Conservation (phyloP, 2,797 vertebrate genomes). For the Streptopelia turtur region DNA sequence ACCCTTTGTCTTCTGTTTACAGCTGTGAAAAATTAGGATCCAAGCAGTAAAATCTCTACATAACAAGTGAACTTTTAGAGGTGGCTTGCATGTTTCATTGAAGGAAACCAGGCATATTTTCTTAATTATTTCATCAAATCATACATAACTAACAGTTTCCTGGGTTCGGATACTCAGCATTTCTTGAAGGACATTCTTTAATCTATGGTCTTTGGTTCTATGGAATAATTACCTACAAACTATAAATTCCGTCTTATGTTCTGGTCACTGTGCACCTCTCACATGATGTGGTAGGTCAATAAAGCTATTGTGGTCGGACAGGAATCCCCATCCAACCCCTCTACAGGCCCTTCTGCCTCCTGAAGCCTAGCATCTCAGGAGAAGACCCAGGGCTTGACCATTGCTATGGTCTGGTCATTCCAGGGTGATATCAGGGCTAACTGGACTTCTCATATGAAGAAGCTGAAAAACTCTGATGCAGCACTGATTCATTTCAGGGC, state of each 20-base stretch:
- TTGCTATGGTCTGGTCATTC: not conserved
- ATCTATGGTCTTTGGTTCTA: conserved; percentile 13
- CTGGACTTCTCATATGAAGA: not conserved
- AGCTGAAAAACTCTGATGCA: not conserved
- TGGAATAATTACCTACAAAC: conserved; percentile 10
- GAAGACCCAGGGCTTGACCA: not conserved
- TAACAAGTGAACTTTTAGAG: conserved; percentile 21
- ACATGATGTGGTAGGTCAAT: not conserved
- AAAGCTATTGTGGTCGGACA: not conserved
- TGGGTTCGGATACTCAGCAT: not conserved
- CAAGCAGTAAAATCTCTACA: conserved; percentile 25
- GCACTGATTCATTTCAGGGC: not conserved
- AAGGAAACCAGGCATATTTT: conserved; percentile 53
- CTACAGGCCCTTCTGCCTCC: not conserved
- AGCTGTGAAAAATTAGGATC: conserved; percentile 77
- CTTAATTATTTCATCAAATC: conserved; percentile 62
- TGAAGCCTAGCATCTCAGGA: not conserved
- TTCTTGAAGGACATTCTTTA: conserved; percentile 28
- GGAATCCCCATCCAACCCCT: not conserved
- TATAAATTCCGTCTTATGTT: not conserved
- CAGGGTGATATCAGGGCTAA: not conserved
- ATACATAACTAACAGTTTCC: not conserved
- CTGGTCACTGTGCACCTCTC: not conserved
- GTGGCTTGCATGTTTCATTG: conserved; percentile 43
- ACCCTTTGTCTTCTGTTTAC: conserved; percentile 63